Base-by-base conservation (phyloP, 1,140 invertebrate genomes). In the Papilio dardanus region DNA sequence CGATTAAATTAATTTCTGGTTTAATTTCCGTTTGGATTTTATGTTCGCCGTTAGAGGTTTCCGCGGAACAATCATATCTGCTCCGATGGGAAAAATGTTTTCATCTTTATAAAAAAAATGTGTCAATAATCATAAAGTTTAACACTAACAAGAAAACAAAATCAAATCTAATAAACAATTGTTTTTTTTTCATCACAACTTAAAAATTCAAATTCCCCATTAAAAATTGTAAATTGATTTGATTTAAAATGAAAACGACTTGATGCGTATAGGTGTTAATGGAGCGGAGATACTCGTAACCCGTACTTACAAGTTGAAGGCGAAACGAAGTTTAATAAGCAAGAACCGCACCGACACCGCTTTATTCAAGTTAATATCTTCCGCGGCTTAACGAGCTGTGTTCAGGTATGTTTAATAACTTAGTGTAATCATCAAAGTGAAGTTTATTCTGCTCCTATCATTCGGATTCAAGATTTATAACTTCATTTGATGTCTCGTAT, bases 1-100 rank as follows among this genome's bases (percentile, higher is more conserved):
- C 86, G 84, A 88, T 91, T 88, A 90, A 92, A 89, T 92, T 91
- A 91, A 90, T 88, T n/a, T 87, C 81, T 75, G 83, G 79, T 90
- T 92, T 88, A 89, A 90, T 90, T 89, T 87, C 75, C 82, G 79
- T 84, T 86, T 84, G 79, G 79, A 82, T 84, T 83, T 81, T 82
- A 71, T 76, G 75, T 77, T 81, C 66, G 81, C 79, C 77, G 79
- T 74, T 79, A 81, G 77, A 77, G 76, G 30, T 84, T 86, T 87
- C 83, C 74, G 74, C 65, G 76, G 42, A 58, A 42, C 28, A 46
- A 54, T 71, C 74, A 37, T 35, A 67, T 62, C 74, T 28, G 71
- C 71, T 40, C 24, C 73, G 35, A 75, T 73, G 24, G 54, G 24
- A 58, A 58, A 58, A 58, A 58, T 54, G 78, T 81, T 83, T 77